Evolutionary conservation across 1,140 invertebrate species (phyloP).

Genomic region (Rhagoletis zephyria): DNA sequence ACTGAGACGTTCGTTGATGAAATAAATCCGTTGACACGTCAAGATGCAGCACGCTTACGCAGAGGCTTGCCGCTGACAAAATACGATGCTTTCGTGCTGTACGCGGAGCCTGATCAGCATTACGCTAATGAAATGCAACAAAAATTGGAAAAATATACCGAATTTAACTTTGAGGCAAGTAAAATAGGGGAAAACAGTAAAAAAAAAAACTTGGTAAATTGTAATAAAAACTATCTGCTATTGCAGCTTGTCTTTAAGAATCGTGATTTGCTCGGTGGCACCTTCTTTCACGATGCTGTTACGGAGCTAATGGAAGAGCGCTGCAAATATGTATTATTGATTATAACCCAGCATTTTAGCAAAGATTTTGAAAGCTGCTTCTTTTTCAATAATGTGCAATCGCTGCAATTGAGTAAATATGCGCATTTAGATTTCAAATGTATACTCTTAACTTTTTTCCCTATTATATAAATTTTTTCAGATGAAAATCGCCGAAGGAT

Average conservation of each 20-base stretch:
- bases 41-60: constrained; percentile 75
- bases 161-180: constrained; percentile 76
- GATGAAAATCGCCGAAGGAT: constrained; percentile 37
- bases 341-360: constrained; percentile 82
- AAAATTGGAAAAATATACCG: constrained; percentile 77
- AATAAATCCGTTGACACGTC: constrained; percentile 69
- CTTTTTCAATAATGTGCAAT: constrained; percentile 82
- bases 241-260: constrained; percentile 80
- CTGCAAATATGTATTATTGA: constrained; percentile 81
- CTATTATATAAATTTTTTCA: neutral
- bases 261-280: constrained; percentile 78
- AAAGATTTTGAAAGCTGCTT: constrained; percentile 80
- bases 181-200: too few relatives aligned
- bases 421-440: neutral
- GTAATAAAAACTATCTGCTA: neutral
- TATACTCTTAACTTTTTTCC: too few relatives aligned
- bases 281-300: constrained; percentile 81
- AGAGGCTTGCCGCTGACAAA: constrained; percentile 75
- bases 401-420: constrained; percentile 77
- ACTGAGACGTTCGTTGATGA: constrained; percentile 23
- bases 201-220: too few relatives aligned
- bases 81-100: constrained; percentile 83
- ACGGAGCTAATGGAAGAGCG: constrained; percentile 82
- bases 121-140: constrained; percentile 78
- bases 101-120: constrained; percentile 79